Evolutionary conservation across 2,797 vertebrate genomes (phyloP).

Genomic region (Octomys mimax): DNA sequence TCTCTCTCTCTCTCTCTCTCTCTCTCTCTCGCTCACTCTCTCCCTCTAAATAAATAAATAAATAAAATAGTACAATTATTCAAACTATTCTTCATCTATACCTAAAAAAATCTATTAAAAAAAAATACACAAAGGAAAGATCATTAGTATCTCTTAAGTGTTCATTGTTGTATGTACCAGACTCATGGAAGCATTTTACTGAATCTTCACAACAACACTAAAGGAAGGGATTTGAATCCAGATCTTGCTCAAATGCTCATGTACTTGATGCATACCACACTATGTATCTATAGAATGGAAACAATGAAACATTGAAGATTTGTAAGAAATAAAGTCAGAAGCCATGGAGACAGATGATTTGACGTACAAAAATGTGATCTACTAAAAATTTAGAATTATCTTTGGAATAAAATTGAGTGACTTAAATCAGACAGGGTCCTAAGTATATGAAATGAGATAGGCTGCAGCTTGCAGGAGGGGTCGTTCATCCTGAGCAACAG

Average conservation of each 20-base stretch:
- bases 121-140: not conserved
- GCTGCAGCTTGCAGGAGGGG: not conserved
- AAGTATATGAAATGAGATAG: not conserved
- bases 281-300: not conserved
- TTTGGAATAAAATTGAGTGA: not conserved
- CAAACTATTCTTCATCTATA: too few species aligned
- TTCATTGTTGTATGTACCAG: not conserved
- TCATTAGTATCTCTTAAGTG: not conserved
- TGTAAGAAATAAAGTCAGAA: not conserved
- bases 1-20: too few species aligned
- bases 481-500: not conserved
- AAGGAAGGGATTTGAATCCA: not conserved
- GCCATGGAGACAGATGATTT: not conserved
- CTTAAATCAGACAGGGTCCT: not conserved
- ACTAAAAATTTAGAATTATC: not conserved
- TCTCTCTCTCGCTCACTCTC: too few species aligned
- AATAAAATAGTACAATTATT: too few species aligned
- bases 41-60: too few species aligned
- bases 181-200: not conserved
- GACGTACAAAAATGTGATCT: not conserved
- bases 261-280: fast-evolving
- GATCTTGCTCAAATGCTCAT: not conserved
- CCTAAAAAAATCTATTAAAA: too few species aligned
- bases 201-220: not conserved
- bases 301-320: not conserved